Percentiles rank a stretch among this genome's conserved stretches.
Evolutionary conservation across 1,140 invertebrate species (phyloP).

Genomic region (Cyclargus thomasi): DNA sequence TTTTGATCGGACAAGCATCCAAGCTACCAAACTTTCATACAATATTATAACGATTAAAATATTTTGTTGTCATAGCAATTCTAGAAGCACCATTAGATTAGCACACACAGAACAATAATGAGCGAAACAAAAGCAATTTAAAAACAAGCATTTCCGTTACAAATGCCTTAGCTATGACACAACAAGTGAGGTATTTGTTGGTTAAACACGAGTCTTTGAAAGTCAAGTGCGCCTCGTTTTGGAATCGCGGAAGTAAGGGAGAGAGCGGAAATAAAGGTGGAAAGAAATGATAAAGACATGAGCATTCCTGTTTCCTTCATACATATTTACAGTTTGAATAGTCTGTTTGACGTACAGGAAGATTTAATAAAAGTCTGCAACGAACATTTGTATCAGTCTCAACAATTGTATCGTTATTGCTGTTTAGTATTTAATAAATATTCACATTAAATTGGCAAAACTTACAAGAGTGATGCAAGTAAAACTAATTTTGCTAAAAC

Average conservation of each 20-base stretch:
- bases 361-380: neutral
- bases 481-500: too few species aligned
- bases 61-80: too few species aligned
- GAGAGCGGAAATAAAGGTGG: neutral
- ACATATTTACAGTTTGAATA: neutral
- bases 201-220: neutral
- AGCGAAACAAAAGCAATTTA: neutral
- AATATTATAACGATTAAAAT: too few species aligned
- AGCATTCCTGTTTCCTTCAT: conserved; percentile 4
- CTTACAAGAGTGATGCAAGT: too few species aligned
- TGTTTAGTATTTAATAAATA: too few species aligned
- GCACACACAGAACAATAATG: too few species aligned
- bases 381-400: too few species aligned
- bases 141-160: neutral
- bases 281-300: conserved; percentile 3
- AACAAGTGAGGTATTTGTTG: neutral
- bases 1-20: too few species aligned
- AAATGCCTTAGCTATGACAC: neutral
- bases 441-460: too few species aligned
- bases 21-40: too few species aligned
- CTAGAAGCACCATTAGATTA: too few species aligned
- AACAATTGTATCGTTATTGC: too few species aligned
- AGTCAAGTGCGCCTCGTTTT: neutral
- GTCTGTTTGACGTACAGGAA: neutral
- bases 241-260: neutral